phyloP scores from a whole-genome alignment of 2,797 vertebrate genomes.

The Melanotaenia trifasciata region DNA sequence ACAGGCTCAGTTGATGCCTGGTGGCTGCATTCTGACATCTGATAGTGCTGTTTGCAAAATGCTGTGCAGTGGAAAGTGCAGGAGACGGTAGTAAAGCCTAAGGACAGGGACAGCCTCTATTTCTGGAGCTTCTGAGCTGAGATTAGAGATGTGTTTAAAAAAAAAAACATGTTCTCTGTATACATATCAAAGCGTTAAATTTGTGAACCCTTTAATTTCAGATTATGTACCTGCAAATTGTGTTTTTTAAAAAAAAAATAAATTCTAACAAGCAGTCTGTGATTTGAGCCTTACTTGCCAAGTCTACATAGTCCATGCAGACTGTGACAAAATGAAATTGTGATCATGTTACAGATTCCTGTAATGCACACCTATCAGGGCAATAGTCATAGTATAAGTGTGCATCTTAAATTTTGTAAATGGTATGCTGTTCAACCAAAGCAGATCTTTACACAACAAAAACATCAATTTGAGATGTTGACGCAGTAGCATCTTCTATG shows the following conservation, averaged over 20 bases:
- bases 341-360: not conserved
- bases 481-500: conserved; percentile 1
- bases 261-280: not conserved
- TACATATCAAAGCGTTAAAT: not conserved
- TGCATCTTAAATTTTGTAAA: not conserved
- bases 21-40: conserved; percentile 62
- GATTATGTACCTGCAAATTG: conserved; percentile 17
- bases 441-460: not conserved
- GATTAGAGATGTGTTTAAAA: conserved; percentile 49
- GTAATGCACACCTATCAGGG: not conserved
- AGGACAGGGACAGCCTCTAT: conserved; percentile 63
- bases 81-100: conserved; percentile 47
- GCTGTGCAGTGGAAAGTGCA: conserved; percentile 67
- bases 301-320: not conserved
- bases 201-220: not conserved
- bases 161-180: conserved; percentile 50
- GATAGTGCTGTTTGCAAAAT: conserved; percentile 61
- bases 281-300: not conserved
- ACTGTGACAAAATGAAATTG: not conserved
- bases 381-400: not conserved
- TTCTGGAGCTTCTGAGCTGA: conserved; percentile 59
- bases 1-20: conserved; percentile 27
- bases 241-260: not conserved
- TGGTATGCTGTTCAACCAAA: not conserved
- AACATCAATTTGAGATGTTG: not conserved